Evolutionary conservation across 37 sponge, comb jelly and placozoan genomes (phyloP), one percentile per base, ranked within the genome.

Genomic region (Axinella damicornis): DNA sequence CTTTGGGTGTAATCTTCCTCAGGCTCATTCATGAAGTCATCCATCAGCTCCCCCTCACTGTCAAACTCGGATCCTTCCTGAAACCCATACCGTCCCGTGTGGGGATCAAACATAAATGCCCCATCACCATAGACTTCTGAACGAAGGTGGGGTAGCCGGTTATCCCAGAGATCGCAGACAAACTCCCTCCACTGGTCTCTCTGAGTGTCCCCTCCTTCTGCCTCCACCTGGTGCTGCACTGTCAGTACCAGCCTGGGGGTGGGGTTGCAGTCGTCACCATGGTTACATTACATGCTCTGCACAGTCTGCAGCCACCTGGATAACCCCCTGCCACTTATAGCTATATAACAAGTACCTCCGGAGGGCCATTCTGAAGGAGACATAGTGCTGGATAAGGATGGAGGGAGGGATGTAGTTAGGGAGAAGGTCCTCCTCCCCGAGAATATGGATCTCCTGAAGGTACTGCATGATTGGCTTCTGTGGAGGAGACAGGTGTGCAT

Each of bases 381-480:
- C 84, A 75, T 88, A 92, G 55, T 92, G 89, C 19, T 92, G 84
- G 6, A 92, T 35, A 4, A 41, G 19, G 28, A 92, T 78, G 35
- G 84, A 74, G 18, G 58, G 19, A 17, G 93, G 89, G 37, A 92
- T 77, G 58, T 32, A 25, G n/a, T 41, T 16, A 22, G 69, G 25
- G 11, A 87, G 74, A 15, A 67, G 35, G 46, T 92, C 89, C 1
- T 62, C 74, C 38, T 75, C 82, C 11, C 33, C 61, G 28, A 78
- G 35, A 40, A 89, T 53, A 60, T 80, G 63, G 39, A 67, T 53
- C 61, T 85, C 87, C 1, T 24, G 57, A 60, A 91, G 61, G 38
- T 80, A 81, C 13, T 39, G 63, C 20, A 70, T 64, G 54, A 91
- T 73, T 14, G 81, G 65, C 31, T 85, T 84, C 87, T 85, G 54